A percentile compares a stretch with the other conserved stretches of the same genome.
phyloP scores from a whole-genome alignment of 2,797 vertebrate genomes.

The Molossus molossus region DNA sequence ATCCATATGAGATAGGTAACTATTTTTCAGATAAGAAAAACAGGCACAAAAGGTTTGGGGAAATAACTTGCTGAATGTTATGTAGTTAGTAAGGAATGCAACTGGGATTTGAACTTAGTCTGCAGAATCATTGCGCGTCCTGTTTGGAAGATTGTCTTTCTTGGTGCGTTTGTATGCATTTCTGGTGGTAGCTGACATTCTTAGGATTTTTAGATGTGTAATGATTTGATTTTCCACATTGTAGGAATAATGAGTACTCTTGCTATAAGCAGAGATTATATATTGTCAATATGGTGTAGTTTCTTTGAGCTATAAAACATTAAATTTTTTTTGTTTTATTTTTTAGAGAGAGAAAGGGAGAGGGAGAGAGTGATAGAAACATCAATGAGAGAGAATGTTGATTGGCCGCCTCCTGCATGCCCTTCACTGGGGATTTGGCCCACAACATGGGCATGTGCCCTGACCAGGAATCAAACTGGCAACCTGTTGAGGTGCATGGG shows the following conservation, averaged over 20 bases:
- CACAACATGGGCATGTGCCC: no score
- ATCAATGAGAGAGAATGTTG: no score
- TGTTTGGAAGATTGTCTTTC: not conserved
- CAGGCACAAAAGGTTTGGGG: not conserved
- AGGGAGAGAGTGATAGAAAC: no score
- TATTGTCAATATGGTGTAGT: not conserved
- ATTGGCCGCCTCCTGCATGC: no score
- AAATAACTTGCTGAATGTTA: constrained; percentile 16
- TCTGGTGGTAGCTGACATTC: constrained; percentile 46
- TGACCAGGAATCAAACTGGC: no score
- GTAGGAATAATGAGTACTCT: not conserved
- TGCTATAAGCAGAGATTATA: constrained; percentile 45
- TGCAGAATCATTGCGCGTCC: not conserved
- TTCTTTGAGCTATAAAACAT: constrained; percentile 46
- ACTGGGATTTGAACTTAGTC: constrained; percentile 51
- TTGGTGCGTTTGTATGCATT: not conserved
- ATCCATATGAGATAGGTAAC: not conserved
- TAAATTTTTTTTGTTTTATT: no score
- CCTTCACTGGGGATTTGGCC: no score
- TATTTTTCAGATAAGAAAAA: constrained; percentile 34
- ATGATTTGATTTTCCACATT: constrained; percentile 53
- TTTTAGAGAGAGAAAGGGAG: no score
- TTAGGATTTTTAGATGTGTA: not conserved
- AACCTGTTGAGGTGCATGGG: no score
- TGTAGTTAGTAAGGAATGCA: not conserved